Evolutionary conservation across 2,113 vertebrate genomes (phyloP).

Genomic region (Acanthisitta chloris): DNA sequence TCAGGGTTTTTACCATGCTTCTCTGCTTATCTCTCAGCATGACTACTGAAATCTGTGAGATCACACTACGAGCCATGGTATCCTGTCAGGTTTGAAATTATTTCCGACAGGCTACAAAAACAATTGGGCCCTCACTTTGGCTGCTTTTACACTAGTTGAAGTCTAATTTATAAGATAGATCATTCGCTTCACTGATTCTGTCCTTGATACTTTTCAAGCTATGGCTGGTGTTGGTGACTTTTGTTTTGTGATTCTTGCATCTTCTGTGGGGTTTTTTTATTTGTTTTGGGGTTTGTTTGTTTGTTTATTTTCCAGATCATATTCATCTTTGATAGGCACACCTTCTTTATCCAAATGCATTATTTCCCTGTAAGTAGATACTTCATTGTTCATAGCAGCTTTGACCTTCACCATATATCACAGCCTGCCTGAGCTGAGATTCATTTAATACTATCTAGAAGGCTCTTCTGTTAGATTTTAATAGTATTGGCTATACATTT

Average conservation of each 20-base stretch:
- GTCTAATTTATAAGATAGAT: constrained; percentile 75
- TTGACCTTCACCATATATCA: constrained; percentile 46
- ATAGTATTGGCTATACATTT: constrained; percentile 26
- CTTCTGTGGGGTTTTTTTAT: neutral
- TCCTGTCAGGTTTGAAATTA: constrained; percentile 69
- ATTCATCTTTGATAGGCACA: neutral
- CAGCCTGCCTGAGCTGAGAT: neutral
- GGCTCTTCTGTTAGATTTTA: constrained; percentile 28
- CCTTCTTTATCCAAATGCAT: constrained; percentile 5
- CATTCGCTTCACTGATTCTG: constrained; percentile 57
- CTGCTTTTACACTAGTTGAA: constrained; percentile 68
- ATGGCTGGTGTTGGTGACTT: constrained; percentile 47
- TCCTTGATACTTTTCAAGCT: constrained; percentile 38
- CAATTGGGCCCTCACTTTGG: constrained; percentile 60
- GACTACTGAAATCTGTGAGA: constrained; percentile 61
- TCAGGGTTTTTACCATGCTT: neutral
- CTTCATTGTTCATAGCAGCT: neutral
- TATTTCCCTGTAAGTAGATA: neutral
- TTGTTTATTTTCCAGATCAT: neutral
- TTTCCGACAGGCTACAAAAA: constrained; percentile 70
- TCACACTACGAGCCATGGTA: neutral
- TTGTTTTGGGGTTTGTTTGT: neutral
- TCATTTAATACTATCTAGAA: constrained; percentile 29
- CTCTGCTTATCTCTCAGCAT: constrained; percentile 44
- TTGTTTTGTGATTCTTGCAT: neutral